Percentiles rank a stretch among this genome's conserved stretches.
Conservation (phyloP, 64 coral and sea anemone species). For the Stichodactyla mertensii region DNA sequence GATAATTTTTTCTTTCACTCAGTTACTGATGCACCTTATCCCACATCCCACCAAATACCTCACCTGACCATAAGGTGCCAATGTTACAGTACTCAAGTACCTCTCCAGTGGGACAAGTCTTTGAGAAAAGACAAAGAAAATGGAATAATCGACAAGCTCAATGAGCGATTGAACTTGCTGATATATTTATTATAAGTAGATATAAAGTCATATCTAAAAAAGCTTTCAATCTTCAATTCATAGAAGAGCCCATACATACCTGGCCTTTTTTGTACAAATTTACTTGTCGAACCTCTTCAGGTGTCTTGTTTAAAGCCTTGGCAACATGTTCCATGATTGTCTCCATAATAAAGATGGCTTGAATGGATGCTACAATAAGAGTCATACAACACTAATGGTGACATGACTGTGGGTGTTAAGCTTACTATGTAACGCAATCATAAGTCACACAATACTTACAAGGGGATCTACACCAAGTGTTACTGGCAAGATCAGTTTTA, state of each 20-base stretch:
- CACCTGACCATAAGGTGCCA: constrained; percentile 62
- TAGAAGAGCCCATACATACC: constrained; percentile 24
- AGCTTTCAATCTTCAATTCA: not conserved
- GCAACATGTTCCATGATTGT: constrained; percentile 91
- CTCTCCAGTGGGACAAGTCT: constrained; percentile 17
- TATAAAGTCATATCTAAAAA: no score
- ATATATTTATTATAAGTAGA: no score
- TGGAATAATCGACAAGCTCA: no score
- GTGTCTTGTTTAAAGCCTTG: constrained; percentile 76
- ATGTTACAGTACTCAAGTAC: constrained; percentile 60
- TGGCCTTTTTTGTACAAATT: constrained; percentile 85
- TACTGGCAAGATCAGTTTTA: constrained; percentile 61
- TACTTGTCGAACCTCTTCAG: constrained; percentile 62
- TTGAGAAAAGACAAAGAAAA: not conserved
- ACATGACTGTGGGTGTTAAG: not conserved
- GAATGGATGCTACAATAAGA: constrained; percentile 40
- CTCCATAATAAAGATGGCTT: constrained; percentile 76
- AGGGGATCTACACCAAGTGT: constrained; percentile 55
- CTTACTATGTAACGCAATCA: not conserved
- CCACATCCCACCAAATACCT: not conserved
- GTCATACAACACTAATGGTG: not conserved
- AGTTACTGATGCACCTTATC: not conserved
- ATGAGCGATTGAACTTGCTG: no score
- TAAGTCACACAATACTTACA: constrained; percentile 29
- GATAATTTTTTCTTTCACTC: not conserved